These are phyloP conservation scores for Dendrolimus houi DNA, from an alignment of 2,888 invertebrate species.

Conservation along the genomic window DNA sequence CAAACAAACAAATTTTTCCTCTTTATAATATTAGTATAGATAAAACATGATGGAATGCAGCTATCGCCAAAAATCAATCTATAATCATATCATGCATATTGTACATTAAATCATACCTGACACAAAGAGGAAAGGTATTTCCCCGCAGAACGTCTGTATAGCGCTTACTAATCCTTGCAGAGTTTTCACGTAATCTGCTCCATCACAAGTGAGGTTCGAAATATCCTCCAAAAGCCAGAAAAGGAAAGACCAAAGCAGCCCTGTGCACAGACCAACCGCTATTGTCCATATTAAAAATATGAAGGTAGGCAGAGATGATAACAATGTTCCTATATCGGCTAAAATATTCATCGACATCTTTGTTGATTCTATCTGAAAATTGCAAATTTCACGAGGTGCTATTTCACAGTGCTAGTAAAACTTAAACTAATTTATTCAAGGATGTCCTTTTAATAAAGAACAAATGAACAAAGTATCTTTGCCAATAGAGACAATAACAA, in stretches of 20 bases:
- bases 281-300: conserved; percentile 89
- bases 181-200: conserved; percentile 79
- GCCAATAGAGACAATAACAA: no score
- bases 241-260: conserved; percentile 90
- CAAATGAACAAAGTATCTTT: no score
- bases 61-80: not conserved
- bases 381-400: no score
- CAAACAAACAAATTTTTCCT: no score
- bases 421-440: no score
- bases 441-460: no score
- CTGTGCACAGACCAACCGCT: conserved; percentile 88
- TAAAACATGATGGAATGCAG: no score
- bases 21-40: no score
- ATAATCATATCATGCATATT: no score
- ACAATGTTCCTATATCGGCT: conserved; percentile 80
- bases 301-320: conserved; percentile 80
- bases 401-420: no score
- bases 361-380: conserved; percentile 78
- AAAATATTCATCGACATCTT: conserved; percentile 81
- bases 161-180: conserved; percentile 84
- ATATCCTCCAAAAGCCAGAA: conserved; percentile 91
- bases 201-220: conserved; percentile 59
- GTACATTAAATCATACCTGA: conserved; percentile 71
- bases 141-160: conserved; percentile 89
- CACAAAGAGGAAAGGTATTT: conserved; percentile 90